These are phyloP conservation scores for Melanerpes formicivorus DNA, from an alignment of 2,113 vertebrate species.

Conservation along the genomic window DNA sequence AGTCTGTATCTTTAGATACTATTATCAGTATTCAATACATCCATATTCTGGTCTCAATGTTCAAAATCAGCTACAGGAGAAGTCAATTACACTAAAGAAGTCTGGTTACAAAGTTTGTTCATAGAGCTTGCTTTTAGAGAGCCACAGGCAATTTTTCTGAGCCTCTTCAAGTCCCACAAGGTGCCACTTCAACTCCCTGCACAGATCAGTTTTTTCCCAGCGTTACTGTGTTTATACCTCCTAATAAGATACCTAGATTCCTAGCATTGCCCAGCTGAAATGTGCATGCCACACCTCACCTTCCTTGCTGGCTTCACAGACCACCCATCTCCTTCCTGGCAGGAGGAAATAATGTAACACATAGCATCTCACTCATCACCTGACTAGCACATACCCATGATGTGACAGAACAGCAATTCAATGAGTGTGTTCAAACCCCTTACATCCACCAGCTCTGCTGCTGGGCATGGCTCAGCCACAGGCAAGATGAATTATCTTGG, in stretches of 20 bases:
- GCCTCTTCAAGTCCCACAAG: not conserved
- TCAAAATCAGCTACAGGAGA: not conserved
- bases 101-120: not conserved
- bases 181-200: not conserved
- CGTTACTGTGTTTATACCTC: not conserved
- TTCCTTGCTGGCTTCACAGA: not conserved
- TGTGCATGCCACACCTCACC: not conserved
- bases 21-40: not conserved
- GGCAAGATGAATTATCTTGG: not conserved
- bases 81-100: rapidly evolving
- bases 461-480: not conserved
- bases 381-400: not conserved
- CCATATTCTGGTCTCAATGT: not conserved
- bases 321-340: not conserved
- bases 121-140: not conserved
- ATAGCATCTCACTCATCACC: not conserved
- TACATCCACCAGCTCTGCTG: not conserved
- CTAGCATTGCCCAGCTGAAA: not conserved
- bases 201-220: not conserved
- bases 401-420: not conserved
- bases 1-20: not conserved
- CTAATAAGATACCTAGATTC: not conserved
- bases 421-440: not conserved
- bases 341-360: rapidly evolving
- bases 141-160: not conserved